A percentile compares a stretch with the other conserved stretches of the same genome.
phyloP scores from a whole-genome alignment of 2,113 vertebrate species.

The Grallaria varia region DNA sequence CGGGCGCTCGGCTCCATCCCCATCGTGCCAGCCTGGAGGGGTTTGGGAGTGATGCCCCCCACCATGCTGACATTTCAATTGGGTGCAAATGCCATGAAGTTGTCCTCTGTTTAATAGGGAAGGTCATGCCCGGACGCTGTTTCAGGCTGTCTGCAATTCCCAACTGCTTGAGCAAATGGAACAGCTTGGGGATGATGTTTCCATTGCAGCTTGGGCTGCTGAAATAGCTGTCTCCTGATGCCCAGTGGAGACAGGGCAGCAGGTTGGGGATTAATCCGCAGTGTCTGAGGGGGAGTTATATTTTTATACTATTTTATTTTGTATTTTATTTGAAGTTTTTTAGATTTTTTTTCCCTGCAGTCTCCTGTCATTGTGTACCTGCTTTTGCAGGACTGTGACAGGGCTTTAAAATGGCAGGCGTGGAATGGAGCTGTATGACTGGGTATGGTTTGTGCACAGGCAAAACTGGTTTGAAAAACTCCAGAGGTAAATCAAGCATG shows the following conservation, averaged over 20 bases:
- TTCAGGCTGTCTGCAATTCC: background rate
- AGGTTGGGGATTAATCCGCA: background rate
- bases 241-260: background rate
- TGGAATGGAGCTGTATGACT: background rate
- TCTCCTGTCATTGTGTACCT: background rate
- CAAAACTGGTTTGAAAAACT: background rate
- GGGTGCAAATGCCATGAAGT: background rate
- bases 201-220: background rate
- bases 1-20: fast-evolving
- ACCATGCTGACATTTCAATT: background rate
- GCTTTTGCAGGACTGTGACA: background rate
- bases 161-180: background rate
- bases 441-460: background rate
- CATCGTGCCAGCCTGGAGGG: background rate
- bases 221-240: background rate
- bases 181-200: background rate
- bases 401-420: background rate
- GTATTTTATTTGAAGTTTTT: background rate
- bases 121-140: background rate
- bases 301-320: background rate
- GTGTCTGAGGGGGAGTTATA: background rate
- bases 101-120: background rate
- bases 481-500: background rate
- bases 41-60: fast-evolving
- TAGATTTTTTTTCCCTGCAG: background rate